A percentile compares a stretch with the other conserved stretches of the same genome.
Evolutionary conservation across 2,888 invertebrate species (phyloP).

Genomic region (Heliconius ismenius): DNA sequence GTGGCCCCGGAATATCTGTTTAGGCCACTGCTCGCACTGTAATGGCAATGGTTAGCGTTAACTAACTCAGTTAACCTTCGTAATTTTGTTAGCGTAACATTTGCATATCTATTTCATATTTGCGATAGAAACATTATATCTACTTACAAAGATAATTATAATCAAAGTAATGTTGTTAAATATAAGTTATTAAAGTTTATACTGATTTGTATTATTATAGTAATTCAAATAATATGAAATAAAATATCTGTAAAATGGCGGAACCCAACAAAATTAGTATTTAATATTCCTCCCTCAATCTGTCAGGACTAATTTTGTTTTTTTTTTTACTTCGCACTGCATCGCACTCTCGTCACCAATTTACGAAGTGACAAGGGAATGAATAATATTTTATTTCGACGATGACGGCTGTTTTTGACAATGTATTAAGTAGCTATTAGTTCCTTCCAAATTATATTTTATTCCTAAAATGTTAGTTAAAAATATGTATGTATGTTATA

Average conservation of each 20-base stretch:
- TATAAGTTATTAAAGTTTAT: neutral
- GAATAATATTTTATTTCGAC: slow-evolving; percentile 68
- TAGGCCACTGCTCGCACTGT: slow-evolving; percentile 78
- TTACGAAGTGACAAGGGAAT: slow-evolving; percentile 66
- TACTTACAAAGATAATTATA: neutral
- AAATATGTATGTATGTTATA: neutral
- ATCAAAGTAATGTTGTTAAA: neutral
- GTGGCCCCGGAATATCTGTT: slow-evolving; percentile 80
- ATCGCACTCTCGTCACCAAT: slow-evolving; percentile 58
- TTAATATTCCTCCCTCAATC: slow-evolving; percentile 42
- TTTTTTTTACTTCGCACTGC: slow-evolving; percentile 43
- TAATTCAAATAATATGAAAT: neutral
- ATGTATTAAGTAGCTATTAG: slow-evolving; percentile 41
- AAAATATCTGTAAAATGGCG: neutral
- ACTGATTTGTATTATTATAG: neutral
- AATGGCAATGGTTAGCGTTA: slow-evolving; percentile 73
- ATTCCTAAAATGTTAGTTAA: neutral
- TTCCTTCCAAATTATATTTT: neutral
- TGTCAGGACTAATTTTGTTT: slow-evolving; percentile 43
- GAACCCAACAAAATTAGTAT: slow-evolving; percentile 27
- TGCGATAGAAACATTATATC: slow-evolving; percentile 38
- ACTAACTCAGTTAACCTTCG: slow-evolving; percentile 69
- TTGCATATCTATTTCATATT: slow-evolving; percentile 53
- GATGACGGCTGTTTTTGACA: slow-evolving; percentile 54
- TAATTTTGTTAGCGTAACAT: slow-evolving; percentile 59